phyloP scores from a whole-genome alignment of 2,888 invertebrate species.

The Drosophila emarginata region DNA sequence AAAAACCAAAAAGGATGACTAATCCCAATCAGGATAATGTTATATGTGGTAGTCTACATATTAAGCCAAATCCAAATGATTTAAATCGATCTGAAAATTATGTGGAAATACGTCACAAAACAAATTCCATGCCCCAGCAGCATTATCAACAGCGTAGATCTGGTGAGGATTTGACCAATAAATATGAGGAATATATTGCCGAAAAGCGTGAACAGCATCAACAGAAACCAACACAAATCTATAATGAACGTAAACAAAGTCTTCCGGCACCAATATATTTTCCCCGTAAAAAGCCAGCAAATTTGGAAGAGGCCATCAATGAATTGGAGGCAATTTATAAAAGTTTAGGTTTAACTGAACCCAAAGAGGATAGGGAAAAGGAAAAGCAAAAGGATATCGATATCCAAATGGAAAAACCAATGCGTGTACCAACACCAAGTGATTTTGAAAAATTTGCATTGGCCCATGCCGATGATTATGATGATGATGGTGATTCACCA shows the following conservation, averaged over 20 bases:
- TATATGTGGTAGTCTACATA: conserved; percentile 79
- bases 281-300: conserved; percentile 86
- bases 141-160: conserved; percentile 79
- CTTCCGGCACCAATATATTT: conserved; percentile 73
- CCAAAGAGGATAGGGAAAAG: conserved; percentile 31
- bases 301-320: conserved; percentile 93
- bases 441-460: conserved; percentile 81
- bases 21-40: conserved; percentile 58
- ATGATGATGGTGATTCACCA: conserved; percentile 83
- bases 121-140: conserved; percentile 81
- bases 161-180: conserved; percentile 76
- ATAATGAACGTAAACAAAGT: conserved; percentile 76
- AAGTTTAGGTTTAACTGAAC: conserved; percentile 91
- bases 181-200: conserved; percentile 82
- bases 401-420: conserved; percentile 37
- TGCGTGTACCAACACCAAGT: conserved; percentile 74
- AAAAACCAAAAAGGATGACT: conserved; percentile 69
- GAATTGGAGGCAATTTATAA: conserved; percentile 96
- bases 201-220: conserved; percentile 78
- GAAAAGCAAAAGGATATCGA: conserved; percentile 9
- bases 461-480: conserved; percentile 85
- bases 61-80: conserved; percentile 72
- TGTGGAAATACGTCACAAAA: conserved; percentile 80
- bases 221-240: conserved; percentile 69
- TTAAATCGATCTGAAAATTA: conserved; percentile 59